Evolutionary conservation across 2,113 vertebrate genomes (phyloP).

Genomic region (Nothoprocta pentlandii): DNA sequence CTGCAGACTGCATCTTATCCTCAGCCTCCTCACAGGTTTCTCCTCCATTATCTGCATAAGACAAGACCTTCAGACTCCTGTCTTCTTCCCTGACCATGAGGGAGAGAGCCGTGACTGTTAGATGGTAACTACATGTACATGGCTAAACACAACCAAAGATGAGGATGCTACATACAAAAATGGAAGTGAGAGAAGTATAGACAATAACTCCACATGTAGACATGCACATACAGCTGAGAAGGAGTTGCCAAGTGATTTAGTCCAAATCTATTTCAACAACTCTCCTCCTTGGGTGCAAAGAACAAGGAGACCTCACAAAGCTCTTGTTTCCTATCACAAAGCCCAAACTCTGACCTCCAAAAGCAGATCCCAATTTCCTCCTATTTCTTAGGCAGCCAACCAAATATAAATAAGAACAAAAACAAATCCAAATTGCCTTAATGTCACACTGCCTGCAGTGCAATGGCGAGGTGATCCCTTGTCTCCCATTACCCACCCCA

Average conservation of each 20-base stretch:
- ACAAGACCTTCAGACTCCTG: neutral
- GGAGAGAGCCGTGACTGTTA: neutral
- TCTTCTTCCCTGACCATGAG: neutral
- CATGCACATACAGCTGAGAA: neutral
- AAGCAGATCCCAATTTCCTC: neutral
- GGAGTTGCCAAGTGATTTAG: neutral
- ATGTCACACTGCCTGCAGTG: conserved; percentile 64
- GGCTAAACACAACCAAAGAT: neutral
- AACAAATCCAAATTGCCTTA: conserved; percentile 76
- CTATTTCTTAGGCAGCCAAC: conserved; percentile 46
- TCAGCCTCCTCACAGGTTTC: neutral
- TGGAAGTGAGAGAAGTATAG: neutral
- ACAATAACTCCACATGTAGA: neutral
- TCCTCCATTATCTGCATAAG: neutral
- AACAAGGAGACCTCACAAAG: fast-evolving
- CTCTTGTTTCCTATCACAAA: neutral
- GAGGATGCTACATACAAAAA: neutral
- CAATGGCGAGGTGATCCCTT: conserved; percentile 68
- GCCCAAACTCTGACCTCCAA: neutral
- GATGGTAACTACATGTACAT: neutral
- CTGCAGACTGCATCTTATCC: neutral
- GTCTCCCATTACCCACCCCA: conserved; percentile 81
- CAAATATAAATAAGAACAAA: conserved; percentile 56
- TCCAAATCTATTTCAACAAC: neutral
- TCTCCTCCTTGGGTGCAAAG: neutral